Conservation (phyloP, 2,113 vertebrate species). For the Progne subis region DNA sequence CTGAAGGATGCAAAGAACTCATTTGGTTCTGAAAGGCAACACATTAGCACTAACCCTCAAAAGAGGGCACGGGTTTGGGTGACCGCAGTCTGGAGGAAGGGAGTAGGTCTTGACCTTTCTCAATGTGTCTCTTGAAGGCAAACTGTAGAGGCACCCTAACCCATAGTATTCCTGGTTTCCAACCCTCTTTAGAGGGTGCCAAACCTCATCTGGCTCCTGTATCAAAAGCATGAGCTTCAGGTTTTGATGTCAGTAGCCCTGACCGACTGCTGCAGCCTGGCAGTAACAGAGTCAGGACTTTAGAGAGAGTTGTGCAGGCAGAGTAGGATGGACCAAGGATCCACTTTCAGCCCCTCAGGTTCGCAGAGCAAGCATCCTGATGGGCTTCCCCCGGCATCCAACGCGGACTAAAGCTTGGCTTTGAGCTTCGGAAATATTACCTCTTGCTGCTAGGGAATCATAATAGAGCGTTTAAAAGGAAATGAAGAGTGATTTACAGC, state of each 20-base stretch:
- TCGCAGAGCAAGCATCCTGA: background rate
- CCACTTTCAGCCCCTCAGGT: background rate
- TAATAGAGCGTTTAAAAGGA: background rate
- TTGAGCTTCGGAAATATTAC: background rate
- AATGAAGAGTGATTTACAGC: background rate
- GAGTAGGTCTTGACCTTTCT: background rate
- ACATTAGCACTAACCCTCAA: background rate
- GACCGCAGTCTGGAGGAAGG: background rate
- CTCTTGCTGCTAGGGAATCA: background rate
- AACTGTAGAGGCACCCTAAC: background rate
- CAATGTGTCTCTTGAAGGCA: background rate
- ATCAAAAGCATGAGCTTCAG: background rate
- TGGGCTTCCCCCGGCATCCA: background rate
- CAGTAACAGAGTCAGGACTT: no score
- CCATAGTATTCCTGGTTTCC: background rate
- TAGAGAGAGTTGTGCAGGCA: fast-evolving
- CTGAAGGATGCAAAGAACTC: background rate
- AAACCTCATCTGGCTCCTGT: background rate
- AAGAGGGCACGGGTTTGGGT: background rate
- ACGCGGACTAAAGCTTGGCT: background rate
- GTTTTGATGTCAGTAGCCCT: background rate
- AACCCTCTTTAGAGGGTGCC: background rate
- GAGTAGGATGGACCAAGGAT: background rate
- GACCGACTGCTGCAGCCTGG: background rate
- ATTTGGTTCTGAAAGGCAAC: background rate